Base-by-base conservation (phyloP, 2,797 vertebrate species). In the Rousettus madagascariensis region DNA sequence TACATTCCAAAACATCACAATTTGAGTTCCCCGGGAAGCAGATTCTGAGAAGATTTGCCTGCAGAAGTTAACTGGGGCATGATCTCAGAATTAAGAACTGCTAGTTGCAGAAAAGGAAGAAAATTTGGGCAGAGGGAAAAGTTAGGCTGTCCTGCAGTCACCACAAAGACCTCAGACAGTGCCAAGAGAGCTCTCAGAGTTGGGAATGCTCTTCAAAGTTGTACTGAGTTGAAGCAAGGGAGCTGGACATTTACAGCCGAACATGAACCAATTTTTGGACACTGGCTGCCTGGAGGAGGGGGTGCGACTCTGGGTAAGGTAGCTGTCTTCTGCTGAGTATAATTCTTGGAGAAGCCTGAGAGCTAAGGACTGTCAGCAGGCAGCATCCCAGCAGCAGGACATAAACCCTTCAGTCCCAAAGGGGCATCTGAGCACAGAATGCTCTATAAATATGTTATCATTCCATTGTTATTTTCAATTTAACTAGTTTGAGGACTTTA, bases 111-210 rank as follows among this genome's bases (percentile, higher is more conserved):
- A 8, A 55, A 65, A 59, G 9, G 43, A 59, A 59, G 43, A 46
- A 53, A 46, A 17, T 38, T 20, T 8, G 3, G 43, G 22, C 46
- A n/a, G 17, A 55, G 8, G 43, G 2, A 61, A 46, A 3, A 38
- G 0, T 5, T 1, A 10, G 12, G 46, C 1, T 57, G 22, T 16
- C 15, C 7, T 38, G 15, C 7, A 9, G 17, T 30, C 11, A 30
- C 66, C 26, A 9, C 2, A 20, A 30, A 75, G 22, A 2, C 24
- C 68, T 46, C 0, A 3, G 15, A 11, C 13, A 72, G 12, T 15
- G 3, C 22, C 3, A 0, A 46, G 38, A 41, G 5, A 53, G 0
- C 8, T 3, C 28, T 61, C n/a, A 68, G 68, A 78, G 51, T 8
- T 3, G 2, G 20, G 12, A 10, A 10, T 5, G 3, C 15, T 75